A percentile compares a stretch with the other conserved stretches of the same genome.
phyloP scores from a whole-genome alignment of 1,140 invertebrate genomes.

The Anastrepha ludens region DNA sequence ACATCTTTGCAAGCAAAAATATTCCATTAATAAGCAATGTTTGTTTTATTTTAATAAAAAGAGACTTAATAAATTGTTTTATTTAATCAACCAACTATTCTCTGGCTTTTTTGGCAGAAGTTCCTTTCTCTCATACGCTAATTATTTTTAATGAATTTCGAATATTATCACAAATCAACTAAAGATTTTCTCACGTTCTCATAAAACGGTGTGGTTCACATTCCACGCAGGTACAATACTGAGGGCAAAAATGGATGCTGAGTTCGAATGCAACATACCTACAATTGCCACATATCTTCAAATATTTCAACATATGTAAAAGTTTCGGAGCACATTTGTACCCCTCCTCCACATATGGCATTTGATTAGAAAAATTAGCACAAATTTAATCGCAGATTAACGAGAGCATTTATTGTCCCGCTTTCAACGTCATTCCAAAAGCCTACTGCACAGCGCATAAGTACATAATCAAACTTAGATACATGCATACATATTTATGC shows the following conservation, averaged over 20 bases:
- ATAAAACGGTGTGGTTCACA: not conserved
- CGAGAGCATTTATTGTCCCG: conserved; percentile 22
- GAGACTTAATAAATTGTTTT: no score
- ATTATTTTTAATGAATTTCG: no score
- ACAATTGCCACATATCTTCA: no score
- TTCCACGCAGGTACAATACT: not conserved
- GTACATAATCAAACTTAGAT: not conserved
- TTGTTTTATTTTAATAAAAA: no score
- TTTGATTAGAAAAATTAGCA: conserved; percentile 2
- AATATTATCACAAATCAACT: not conserved
- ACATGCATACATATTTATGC: not conserved
- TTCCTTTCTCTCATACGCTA: no score
- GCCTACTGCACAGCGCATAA: not conserved
- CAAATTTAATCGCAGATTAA: conserved; percentile 33
- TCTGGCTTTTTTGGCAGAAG: no score
- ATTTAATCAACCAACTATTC: no score
- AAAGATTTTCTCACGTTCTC: not conserved
- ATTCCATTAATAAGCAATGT: no score
- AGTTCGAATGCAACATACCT: not conserved
- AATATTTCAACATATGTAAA: not conserved
- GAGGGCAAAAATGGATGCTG: not conserved
- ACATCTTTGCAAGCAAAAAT: no score
- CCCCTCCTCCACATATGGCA: not conserved
- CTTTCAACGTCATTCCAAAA: conserved; percentile 20
- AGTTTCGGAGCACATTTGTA: not conserved